Percentiles rank a stretch among this genome's conserved stretches.
These are phyloP conservation scores for Lagopus leucura DNA, from an alignment of 2,113 vertebrate species.

Conservation along the genomic window DNA sequence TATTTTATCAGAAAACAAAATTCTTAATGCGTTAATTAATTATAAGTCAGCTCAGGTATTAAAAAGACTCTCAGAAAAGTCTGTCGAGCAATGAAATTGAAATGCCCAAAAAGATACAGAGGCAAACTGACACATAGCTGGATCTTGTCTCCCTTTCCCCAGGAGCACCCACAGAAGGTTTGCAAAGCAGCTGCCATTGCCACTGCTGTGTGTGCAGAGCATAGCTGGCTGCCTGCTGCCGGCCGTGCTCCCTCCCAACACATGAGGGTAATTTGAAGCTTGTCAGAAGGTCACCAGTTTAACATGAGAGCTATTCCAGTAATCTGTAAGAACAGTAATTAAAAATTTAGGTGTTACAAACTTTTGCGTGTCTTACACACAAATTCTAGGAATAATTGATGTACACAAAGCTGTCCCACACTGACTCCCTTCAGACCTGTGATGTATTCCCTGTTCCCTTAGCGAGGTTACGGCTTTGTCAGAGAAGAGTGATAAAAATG, in stretches of 20 bases:
- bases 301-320: neutral
- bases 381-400: slow-evolving; percentile 8
- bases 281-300: neutral
- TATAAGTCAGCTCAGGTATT: neutral
- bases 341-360: slow-evolving; percentile 4
- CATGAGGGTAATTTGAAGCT: neutral
- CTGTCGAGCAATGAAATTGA: neutral
- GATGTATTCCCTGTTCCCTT: neutral
- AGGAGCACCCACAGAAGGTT: neutral
- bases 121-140: neutral
- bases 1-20: neutral
- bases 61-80: neutral
- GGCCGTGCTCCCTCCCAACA: neutral
- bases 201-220: neutral
- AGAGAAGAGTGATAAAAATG: neutral
- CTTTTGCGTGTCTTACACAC: neutral
- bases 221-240: neutral
- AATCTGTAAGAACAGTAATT: neutral
- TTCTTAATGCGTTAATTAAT: neutral
- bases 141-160: neutral
- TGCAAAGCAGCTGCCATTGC: neutral
- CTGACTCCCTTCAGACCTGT: neutral
- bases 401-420: neutral
- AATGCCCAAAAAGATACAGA: neutral
- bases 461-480: neutral